Evolutionary conservation across 1,140 invertebrate species (phyloP).

Genomic region (Drosophila pectinifera): DNA sequence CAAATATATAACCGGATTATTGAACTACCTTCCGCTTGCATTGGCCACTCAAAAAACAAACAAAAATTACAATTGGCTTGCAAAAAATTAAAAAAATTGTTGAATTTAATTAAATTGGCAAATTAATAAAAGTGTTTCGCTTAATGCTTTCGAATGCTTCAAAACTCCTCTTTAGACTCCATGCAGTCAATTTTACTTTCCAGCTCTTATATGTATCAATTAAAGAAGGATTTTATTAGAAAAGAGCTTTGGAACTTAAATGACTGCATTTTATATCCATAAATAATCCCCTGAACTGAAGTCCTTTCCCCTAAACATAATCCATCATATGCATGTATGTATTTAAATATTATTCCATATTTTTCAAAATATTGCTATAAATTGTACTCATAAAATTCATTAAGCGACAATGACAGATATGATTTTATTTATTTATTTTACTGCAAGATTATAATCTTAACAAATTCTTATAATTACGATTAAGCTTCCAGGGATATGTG

Average conservation of each 20-base stretch:
- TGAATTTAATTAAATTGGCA: conserved; percentile 62
- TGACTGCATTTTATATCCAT: conserved; percentile 24
- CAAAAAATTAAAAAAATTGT: conserved; percentile 15
- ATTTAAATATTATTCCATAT: conserved; percentile 3
- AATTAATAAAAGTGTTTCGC: conserved; percentile 44
- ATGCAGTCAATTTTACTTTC: conserved; percentile 37
- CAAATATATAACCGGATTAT: conserved; percentile 24
- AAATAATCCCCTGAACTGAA: conserved; percentile 2
- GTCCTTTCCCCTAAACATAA: neutral
- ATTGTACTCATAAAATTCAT: too few species aligned
- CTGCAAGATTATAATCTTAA: too few species aligned
- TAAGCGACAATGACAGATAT: too few species aligned
- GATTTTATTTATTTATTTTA: too few species aligned
- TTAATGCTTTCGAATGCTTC: conserved; percentile 60
- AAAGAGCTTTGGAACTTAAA: conserved; percentile 37
- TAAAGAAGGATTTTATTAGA: conserved; percentile 9
- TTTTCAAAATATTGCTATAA: too few species aligned
- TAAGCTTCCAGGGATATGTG: too few species aligned
- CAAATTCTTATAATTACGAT: too few species aligned
- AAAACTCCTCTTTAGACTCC: conserved; percentile 10
- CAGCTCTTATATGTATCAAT: conserved; percentile 5
- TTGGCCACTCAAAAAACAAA: conserved; percentile 39
- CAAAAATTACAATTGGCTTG: conserved; percentile 43
- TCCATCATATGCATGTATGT: conserved; percentile 27
- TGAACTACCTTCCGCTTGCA: conserved; percentile 49